These are phyloP conservation scores for Clarias fuscus DNA, from an alignment of 2,797 vertebrate genomes.

Conservation along the genomic window DNA sequence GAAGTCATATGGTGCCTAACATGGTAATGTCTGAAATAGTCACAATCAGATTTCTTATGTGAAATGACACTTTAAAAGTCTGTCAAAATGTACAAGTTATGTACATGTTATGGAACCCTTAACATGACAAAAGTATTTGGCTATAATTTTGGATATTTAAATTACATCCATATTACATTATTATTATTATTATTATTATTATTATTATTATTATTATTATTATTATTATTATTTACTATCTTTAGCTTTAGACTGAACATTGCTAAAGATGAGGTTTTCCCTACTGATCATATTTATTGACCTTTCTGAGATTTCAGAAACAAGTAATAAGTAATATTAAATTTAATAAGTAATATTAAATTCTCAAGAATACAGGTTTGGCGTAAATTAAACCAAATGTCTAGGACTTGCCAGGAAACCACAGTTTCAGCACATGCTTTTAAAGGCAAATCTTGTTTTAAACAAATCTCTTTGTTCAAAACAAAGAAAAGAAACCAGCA, in stretches of 20 bases:
- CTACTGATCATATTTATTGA: neutral
- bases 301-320: neutral
- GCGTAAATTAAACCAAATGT: neutral
- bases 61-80: too few species aligned
- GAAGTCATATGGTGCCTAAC: too few species aligned
- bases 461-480: neutral
- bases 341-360: neutral
- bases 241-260: neutral
- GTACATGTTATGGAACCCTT: too few species aligned
- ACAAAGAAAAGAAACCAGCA: neutral
- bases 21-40: too few species aligned
- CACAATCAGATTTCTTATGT: too few species aligned
- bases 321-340: neutral
- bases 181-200: too few species aligned
- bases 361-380: neutral
- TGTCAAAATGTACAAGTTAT: too few species aligned
- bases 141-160: too few species aligned
- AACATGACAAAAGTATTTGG: too few species aligned
- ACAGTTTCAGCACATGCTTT: neutral
- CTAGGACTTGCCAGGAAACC: neutral
- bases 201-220: too few species aligned
- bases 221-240: too few species aligned
- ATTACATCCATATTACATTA: too few species aligned
- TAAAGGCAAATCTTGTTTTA: neutral
- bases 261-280: neutral